Base-by-base conservation (phyloP, 2,113 vertebrate species). In the Coptodon rendalli region DNA sequence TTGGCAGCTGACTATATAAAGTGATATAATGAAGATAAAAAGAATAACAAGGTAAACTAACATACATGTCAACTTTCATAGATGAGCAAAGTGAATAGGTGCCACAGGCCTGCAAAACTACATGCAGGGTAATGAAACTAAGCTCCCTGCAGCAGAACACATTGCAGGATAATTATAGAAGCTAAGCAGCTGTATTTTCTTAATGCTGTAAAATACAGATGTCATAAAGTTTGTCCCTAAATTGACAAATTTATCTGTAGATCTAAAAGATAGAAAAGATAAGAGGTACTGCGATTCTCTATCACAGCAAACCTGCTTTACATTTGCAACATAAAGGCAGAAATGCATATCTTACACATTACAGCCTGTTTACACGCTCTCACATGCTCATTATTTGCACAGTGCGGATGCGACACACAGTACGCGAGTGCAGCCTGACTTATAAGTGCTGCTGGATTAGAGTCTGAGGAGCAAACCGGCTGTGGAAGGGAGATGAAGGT, bases 401-500 rank as follows among this genome's bases (percentile, higher is more conserved):
- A 52, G 83, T n/a, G 66, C 8, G n/a, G 57, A 24, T 73, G 78
- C 43, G 9, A 17, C 81, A 48, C 38, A 85, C 59, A 40, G 5
- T 19, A 52, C 48, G 61, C 79, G 45, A 63, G 52, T 61, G 54
- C 59, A 31, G 48, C 83, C 80, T 19, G 57, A 82, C n/a, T 54
- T 10, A 78, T 57, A 87, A 73, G 86, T 85, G 84, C 81, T 48
- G 78, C 73, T 84, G 93, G 89, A 94, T 93, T 92, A 91, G 86
- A 86, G 84, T 89, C 86, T 45, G 85, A 86, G 89, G 83, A 93
- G 89, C 81, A 81, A 94, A 94, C 91, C 85, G 88, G 93, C 93
- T 95, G 95, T 89, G 89, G 90, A 88, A 83, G 84, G 82, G 89
- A 96, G 95, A 96, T 96, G 95, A 95, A 95, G 95, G 93, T 68